Evolutionary conservation across 2,888 invertebrate genomes (phyloP).

Genomic region (Mesochorus sp.): DNA sequence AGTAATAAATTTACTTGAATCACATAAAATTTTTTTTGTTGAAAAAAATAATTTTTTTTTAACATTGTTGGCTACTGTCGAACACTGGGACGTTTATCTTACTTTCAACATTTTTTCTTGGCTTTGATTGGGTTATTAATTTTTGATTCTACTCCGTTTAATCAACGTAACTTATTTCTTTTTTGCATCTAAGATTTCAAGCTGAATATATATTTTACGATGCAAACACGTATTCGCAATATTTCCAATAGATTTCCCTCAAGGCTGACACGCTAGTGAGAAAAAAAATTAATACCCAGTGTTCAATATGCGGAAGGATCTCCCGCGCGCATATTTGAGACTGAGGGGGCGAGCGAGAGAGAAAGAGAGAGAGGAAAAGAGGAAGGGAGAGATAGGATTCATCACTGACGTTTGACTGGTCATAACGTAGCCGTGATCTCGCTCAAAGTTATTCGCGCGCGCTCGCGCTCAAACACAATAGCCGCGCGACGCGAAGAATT

Average conservation of each 20-base stretch:
- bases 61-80: no score
- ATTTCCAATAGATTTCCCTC: constrained; percentile 21
- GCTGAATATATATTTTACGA: background rate
- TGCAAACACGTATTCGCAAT: constrained; percentile 3
- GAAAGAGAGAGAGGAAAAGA: background rate
- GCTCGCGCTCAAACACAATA: constrained; percentile 27
- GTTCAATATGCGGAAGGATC: constrained; percentile 49
- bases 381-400: background rate
- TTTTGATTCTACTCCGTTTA: no score
- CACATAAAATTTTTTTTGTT: no score
- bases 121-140: no score
- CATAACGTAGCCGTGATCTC: background rate
- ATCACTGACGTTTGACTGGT: background rate
- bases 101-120: no score
- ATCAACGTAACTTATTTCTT: no score
- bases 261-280: constrained; percentile 12
- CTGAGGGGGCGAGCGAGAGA: no score
- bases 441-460: constrained; percentile 6
- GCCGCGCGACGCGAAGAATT: constrained; percentile 37
- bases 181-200: background rate
- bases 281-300: constrained; percentile 19
- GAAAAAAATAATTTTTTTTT: no score
- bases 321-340: background rate
- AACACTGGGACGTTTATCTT: no score
- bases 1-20: no score